Base-by-base conservation (phyloP, 2,888 invertebrate genomes). In the Cecidostiba fungosa region DNA sequence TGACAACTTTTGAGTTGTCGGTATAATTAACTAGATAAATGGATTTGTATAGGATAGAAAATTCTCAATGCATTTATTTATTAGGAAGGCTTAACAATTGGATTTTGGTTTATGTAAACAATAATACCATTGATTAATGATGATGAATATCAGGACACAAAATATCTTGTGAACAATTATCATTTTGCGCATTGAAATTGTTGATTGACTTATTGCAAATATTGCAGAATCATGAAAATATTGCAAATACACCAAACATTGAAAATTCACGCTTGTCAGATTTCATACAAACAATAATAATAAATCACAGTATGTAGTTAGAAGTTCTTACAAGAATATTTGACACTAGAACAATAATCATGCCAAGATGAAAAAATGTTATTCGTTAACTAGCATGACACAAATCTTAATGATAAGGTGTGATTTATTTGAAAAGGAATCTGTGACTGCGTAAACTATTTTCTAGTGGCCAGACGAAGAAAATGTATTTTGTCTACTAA, bases 401-500 rank as follows among this genome's bases (percentile, higher is more conserved):
- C 39, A 50, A 78, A 14, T 47, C 12, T 78, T 66, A 39, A 16
- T 62, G 54, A 12, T 62, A 59, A 59, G 19, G n/a, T 54, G 16
- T 80, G 39, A 70, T 76, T 70, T 19, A 69, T 77, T 62, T 81
- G 54, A 1, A 29, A 76, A 77, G 26, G 43, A 77, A 77, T 72
- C 70, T 50, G 59, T 84, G 47, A 81, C 39, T 77, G 39, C 29
- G 14, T 77, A 84, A 43, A 70, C 80, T 80, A 73, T 77, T 72
- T 85, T 81, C 76, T 85, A 81, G 50, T 39, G 10, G 32, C 81
- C 77, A 80, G 47, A 23, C 62, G 26, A 81, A 81, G 50, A 85
- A 77, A 66, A 81, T 85, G 77, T 85, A 85, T 85, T 85, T 85
- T 85, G 77, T 85, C 81, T 85, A 81, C 81, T 72, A 72, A 85